Evolutionary conservation across 1,140 invertebrate species (phyloP).

Genomic region (Lepidurus packardi): DNA sequence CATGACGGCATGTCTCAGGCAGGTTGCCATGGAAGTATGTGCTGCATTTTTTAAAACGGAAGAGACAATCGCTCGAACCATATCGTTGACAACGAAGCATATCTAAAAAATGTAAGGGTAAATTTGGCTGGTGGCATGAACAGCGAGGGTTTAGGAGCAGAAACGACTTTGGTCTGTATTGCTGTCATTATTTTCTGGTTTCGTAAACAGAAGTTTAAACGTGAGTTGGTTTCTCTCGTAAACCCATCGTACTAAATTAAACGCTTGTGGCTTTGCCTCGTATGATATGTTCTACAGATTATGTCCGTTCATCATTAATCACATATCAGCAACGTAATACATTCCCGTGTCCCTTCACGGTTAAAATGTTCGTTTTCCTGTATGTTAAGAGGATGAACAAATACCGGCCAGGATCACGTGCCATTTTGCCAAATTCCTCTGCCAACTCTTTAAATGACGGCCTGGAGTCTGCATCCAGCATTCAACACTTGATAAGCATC

Average conservation of each 20-base stretch:
- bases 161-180: background rate
- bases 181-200: background rate
- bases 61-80: background rate
- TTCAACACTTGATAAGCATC: constrained; percentile 96
- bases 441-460: constrained; percentile 89
- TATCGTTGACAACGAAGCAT: constrained; percentile 21
- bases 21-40: constrained; percentile 3
- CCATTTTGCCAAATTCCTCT: constrained; percentile 93
- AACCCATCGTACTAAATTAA: background rate
- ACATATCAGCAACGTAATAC: constrained; percentile 19
- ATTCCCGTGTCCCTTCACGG: background rate
- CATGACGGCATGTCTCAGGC: background rate
- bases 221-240: background rate
- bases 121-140: background rate
- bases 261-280: background rate
- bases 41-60: background rate
- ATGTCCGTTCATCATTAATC: background rate
- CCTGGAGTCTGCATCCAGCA: constrained; percentile 87
- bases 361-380: background rate
- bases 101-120: background rate
- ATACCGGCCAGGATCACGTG: constrained; percentile 89
- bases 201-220: background rate
- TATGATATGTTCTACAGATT: background rate
- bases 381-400: constrained; percentile 65
- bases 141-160: background rate